These are phyloP conservation scores for Odontesthes bonariensis DNA, from an alignment of 2,113 vertebrate species.

Conservation along the genomic window DNA sequence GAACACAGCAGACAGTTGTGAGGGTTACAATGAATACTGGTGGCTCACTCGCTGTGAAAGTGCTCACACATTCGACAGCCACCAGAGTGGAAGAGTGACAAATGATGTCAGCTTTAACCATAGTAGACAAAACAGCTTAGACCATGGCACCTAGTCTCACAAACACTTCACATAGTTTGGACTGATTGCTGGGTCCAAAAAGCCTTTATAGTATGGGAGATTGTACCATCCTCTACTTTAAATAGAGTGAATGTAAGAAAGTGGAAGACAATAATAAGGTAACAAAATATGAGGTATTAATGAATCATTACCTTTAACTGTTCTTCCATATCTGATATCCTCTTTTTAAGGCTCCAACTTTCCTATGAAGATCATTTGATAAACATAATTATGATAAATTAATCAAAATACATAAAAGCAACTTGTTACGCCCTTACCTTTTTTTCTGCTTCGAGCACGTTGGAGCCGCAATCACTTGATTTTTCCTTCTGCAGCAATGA, in stretches of 20 bases:
- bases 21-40: slow-evolving; percentile 37
- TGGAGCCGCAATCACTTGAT: slow-evolving; percentile 77
- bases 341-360: slow-evolving; percentile 71
- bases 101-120: slow-evolving; percentile 58
- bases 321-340: slow-evolving; percentile 78
- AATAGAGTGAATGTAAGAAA: neutral
- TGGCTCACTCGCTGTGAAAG: slow-evolving; percentile 46
- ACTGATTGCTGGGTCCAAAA: neutral
- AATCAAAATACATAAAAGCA: neutral
- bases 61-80: slow-evolving; percentile 47
- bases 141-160: slow-evolving; percentile 30
- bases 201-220: too few species aligned
- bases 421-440: slow-evolving; percentile 77
- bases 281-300: slow-evolving; percentile 1
- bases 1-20: slow-evolving; percentile 56
- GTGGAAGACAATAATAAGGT: neutral
- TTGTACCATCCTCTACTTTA: neutral
- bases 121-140: slow-evolving; percentile 21
- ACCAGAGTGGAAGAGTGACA: slow-evolving; percentile 65
- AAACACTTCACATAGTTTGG: slow-evolving; percentile 22
- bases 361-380: slow-evolving; percentile 55
- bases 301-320: slow-evolving; percentile 73
- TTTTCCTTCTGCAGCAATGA: slow-evolving; percentile 82
- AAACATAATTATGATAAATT: neutral
- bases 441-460: slow-evolving; percentile 90